Evolutionary conservation across 1,140 invertebrate genomes (phyloP), one percentile per base, ranked within the genome.

Genomic region (Meloidogyne hapla): DNA sequence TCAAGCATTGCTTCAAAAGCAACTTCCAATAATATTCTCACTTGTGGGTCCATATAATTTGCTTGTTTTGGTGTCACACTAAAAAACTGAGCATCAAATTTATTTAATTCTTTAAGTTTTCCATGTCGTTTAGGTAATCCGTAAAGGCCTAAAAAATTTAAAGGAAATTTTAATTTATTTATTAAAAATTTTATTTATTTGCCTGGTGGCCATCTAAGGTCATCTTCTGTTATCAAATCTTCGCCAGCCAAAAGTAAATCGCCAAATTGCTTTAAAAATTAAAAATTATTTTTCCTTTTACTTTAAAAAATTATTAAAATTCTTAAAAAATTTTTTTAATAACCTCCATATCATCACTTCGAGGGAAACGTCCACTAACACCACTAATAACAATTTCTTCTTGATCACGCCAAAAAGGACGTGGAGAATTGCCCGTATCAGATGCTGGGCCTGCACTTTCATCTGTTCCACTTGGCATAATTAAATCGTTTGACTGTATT

Each of bases 1-100:
- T 99, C 96, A 75, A 96, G 90, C 73, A 98, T 93, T 0, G 94
- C 92, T 90, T 98, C 96, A 88, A 96, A 92, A 1, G 95, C 93
- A n/a, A 92, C 86, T 89, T 99, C 96, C 4, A 98, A 90, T 28
- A 98, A 88, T 82, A 97, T 90, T 78, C 95, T 90, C 48, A 97
- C 88, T 88, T 97, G 94, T 5, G 96, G 95, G 87, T 98, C 95
- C 95, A 98, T 98, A 48, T 91, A 91, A 82, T 96, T 90, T 1
- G 95, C 94, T 87, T 97, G 94, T 82, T 89, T 90, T 3, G 88
- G 88, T 79, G 89, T 88, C 25, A 91, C 88, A 3, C 88, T 88
- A 79, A 91, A 91, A 80, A 91, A 91, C 1, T 87, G 86, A 2
- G 89, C 89, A 82, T 91, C 90, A 81, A 91, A 91, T 81, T 92